Evolutionary conservation across 2,888 invertebrate genomes (phyloP).

Genomic region (Alcis repandata): DNA sequence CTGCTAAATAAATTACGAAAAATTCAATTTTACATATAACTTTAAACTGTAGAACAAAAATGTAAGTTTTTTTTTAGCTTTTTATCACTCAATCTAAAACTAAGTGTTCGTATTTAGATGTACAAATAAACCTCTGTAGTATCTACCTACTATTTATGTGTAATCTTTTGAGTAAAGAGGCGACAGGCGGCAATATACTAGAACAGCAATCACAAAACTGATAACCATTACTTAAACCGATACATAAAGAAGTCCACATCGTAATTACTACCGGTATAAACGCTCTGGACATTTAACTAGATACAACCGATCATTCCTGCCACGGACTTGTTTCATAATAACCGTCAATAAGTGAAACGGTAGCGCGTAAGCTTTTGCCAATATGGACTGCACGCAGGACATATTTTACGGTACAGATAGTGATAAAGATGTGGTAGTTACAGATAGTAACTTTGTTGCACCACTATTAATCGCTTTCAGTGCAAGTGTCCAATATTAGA

Average conservation of each 20-base stretch:
- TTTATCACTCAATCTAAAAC: too few species aligned
- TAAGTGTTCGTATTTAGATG: too few species aligned
- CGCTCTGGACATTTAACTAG: conserved; percentile 31
- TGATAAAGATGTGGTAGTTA: neutral
- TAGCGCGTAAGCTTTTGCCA: conserved; percentile 35
- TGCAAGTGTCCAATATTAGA: neutral
- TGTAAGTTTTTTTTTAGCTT: too few species aligned
- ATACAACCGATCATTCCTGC: conserved; percentile 27
- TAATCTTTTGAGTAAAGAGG: conserved; percentile 16
- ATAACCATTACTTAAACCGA: conserved; percentile 38
- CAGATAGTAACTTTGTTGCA: too few species aligned
- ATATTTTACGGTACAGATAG: neutral
- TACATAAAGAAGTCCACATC: conserved; percentile 38
- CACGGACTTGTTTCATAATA: conserved; percentile 30
- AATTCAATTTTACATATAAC: too few species aligned
- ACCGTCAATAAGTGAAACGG: conserved; percentile 48
- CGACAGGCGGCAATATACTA: conserved; percentile 15
- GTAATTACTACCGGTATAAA: conserved; percentile 41
- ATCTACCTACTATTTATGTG: neutral
- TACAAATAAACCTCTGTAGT: too few species aligned
- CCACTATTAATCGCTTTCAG: too few species aligned
- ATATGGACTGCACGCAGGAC: neutral
- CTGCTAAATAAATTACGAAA: conserved; percentile 8
- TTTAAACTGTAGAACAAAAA: too few species aligned
- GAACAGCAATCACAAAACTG: conserved; percentile 31